These are phyloP conservation scores for Oscheius sp. DNA, from an alignment of 1,140 invertebrate genomes.

Conservation along the genomic window DNA sequence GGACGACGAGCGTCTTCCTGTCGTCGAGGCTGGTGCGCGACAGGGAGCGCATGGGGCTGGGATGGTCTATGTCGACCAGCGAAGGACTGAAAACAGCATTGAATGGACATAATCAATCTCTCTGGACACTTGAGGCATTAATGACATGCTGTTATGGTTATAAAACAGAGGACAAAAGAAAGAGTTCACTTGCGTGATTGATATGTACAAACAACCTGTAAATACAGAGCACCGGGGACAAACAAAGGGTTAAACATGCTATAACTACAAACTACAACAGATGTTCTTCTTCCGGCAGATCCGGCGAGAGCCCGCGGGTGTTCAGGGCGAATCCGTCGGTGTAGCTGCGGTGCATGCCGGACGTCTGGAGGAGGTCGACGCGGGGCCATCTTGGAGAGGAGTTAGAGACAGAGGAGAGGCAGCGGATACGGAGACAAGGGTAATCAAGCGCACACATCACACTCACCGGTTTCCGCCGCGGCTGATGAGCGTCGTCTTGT, in stretches of 20 bases:
- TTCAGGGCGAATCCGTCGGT: neutral
- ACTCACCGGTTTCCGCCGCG: neutral
- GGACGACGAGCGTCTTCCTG: neutral
- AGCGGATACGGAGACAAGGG: neutral
- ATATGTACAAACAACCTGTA: too few species aligned
- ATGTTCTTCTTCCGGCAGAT: too few species aligned
- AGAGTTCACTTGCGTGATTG: too few species aligned
- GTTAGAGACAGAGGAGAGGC: neutral
- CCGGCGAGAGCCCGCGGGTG: too few species aligned
- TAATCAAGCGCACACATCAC: neutral
- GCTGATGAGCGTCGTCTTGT: conserved; percentile 21
- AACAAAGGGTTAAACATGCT: too few species aligned
- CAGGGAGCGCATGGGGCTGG: neutral
- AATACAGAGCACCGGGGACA: too few species aligned
- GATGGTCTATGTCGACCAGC: neutral
- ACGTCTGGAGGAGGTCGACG: neutral
- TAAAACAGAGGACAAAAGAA: too few species aligned
- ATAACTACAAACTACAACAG: too few species aligned
- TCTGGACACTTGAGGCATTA: too few species aligned
- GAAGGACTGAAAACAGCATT: neutral
- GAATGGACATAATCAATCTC: too few species aligned
- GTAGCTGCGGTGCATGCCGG: neutral
- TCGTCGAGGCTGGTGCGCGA: neutral
- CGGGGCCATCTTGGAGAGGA: neutral
- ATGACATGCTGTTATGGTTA: too few species aligned